Evolutionary conservation across 2,113 vertebrate genomes (phyloP).

Genomic region (Callospermophilus lateralis): DNA sequence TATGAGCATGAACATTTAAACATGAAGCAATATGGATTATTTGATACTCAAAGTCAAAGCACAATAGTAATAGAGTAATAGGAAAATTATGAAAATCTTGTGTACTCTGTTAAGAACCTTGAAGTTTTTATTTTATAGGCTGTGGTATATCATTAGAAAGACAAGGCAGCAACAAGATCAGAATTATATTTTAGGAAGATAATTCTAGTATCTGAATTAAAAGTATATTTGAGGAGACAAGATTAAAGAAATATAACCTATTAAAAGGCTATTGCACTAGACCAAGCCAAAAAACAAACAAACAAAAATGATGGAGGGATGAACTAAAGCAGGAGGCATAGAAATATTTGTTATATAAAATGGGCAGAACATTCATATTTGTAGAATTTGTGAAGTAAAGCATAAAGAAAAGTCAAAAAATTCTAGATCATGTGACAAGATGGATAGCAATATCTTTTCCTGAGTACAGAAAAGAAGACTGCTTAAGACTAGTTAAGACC

Average conservation of each 20-base stretch:
- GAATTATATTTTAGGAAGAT: constrained; percentile 10
- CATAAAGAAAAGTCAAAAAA: constrained; percentile 26
- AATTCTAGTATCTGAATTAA: neutral
- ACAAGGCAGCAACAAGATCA: neutral
- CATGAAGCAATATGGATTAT: neutral
- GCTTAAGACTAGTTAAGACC: neutral
- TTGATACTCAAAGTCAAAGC: neutral
- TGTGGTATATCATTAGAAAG: neutral
- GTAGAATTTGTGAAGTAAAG: neutral
- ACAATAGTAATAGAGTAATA: neutral
- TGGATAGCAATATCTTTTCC: neutral
- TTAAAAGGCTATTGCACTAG: neutral
- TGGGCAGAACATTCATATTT: neutral
- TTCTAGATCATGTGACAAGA: neutral
- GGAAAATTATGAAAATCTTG: neutral
- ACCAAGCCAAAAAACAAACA: neutral
- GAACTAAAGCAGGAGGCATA: neutral
- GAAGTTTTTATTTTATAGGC: neutral
- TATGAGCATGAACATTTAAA: neutral
- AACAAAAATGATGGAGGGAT: neutral
- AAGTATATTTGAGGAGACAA: neutral
- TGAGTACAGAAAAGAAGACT: neutral
- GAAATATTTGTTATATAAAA: neutral
- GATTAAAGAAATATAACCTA: neutral
- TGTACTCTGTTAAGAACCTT: neutral